phyloP scores from a whole-genome alignment of 2,113 vertebrate genomes.

The Pterocles burchelli region DNA sequence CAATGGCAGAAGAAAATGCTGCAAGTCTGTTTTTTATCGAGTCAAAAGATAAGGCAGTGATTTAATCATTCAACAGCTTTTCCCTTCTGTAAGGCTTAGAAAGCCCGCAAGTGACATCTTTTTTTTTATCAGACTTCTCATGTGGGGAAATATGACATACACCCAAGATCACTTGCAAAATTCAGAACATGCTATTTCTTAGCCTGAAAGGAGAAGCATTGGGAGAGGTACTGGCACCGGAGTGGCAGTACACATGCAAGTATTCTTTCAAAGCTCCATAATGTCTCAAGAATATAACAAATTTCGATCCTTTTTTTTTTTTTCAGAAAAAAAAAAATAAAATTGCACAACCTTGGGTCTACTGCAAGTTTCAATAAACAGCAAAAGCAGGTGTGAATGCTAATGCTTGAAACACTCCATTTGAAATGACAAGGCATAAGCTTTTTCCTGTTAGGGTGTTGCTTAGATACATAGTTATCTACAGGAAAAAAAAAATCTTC shows the following conservation, averaged over 20 bases:
- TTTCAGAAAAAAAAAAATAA: background rate
- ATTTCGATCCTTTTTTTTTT: background rate
- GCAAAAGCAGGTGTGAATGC: background rate
- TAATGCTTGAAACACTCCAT: background rate
- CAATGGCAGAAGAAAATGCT: background rate
- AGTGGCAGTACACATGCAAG: background rate
- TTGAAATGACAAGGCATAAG: background rate
- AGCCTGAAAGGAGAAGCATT: background rate
- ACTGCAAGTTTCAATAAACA: background rate
- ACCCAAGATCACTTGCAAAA: background rate
- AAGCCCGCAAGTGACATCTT: background rate
- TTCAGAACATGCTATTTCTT: background rate
- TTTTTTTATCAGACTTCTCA: background rate
- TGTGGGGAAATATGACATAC: background rate
- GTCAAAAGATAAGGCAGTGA: background rate
- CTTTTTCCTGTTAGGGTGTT: constrained; percentile 16
- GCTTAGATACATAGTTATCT: constrained; percentile 48
- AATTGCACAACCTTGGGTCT: background rate
- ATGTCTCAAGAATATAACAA: background rate
- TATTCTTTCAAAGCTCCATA: background rate
- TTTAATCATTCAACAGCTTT: background rate
- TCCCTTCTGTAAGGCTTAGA: background rate
- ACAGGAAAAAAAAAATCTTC: background rate
- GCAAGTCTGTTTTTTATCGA: background rate
- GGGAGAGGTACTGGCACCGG: background rate